Conservation (phyloP, 2,113 vertebrate genomes). For the Polyodon spathula region DNA sequence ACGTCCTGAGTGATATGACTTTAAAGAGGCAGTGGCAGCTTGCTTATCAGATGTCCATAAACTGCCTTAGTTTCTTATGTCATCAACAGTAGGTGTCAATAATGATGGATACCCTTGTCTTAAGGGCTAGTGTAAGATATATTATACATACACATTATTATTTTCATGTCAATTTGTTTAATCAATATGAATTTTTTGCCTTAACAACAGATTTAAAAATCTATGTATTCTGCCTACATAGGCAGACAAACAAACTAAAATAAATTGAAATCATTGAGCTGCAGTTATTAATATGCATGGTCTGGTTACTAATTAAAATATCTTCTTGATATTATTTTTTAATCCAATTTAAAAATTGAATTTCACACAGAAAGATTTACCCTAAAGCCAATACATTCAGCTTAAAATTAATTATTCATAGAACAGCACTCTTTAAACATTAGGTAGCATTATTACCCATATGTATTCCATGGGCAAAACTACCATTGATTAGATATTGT, state of each 20-base stretch:
- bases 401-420: too few relatives aligned
- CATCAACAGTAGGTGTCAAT: conserved; percentile 42
- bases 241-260: conserved; percentile 16
- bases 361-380: conserved; percentile 29
- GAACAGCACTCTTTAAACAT: too few relatives aligned
- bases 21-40: conserved; percentile 45
- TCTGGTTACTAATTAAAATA: conserved; percentile 29
- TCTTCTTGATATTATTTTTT: conserved; percentile 25
- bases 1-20: conserved; percentile 41
- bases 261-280: conserved; percentile 29
- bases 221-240: conserved; percentile 10
- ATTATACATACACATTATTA: conserved; percentile 35
- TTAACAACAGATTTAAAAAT: conserved; percentile 20
- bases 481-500: too few relatives aligned
- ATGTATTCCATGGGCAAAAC: too few relatives aligned
- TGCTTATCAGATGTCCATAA: conserved; percentile 51
- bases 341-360: conserved; percentile 36
- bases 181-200: conserved; percentile 33
- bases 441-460: too few relatives aligned
- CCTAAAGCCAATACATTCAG: neutral
- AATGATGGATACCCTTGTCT: conserved; percentile 42
- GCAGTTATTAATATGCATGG: conserved; percentile 21
- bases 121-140: conserved; percentile 26
- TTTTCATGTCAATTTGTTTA: conserved; percentile 23
- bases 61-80: conserved; percentile 36